Base-by-base conservation (phyloP, 2,888 invertebrate species). In the Subacronicta megacephala region DNA sequence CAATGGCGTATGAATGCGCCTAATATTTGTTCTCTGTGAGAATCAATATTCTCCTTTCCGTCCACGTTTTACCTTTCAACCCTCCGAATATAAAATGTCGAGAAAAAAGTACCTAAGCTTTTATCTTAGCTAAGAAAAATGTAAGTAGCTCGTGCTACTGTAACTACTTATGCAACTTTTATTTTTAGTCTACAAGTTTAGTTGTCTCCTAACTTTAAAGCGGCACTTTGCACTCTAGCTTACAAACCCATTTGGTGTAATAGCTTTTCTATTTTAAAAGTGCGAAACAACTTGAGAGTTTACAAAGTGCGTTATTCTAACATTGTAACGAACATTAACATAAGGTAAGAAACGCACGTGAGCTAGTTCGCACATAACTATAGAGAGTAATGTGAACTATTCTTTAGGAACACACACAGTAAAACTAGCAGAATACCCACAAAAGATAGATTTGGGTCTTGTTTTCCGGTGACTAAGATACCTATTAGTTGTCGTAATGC, bases 141-240 rank as follows among this genome's bases (percentile, higher is more conserved):
- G 31, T 44, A 41, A 49, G 18, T 60, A 20, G 36, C n/a, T 13
- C 42, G 13, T 15, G 46, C 15, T n/a, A 13, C 43, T 62, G 18
- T 37, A n/a, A 49, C 62, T 68, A 50, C 55, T 68, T 62, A 65
- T 50, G 44, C 69, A 62, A 41, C 35, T 17, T 54, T 54, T 65
- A 33, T 68, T 69, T 68, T 54, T 33, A 68, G 44, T 54, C 50
- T 31, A 13, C 42, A 64, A 65, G 29, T 65, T 64, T 13, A 61
- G 69, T 68, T 49, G 54, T 68, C 50, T 7, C 40, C n/a, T 54
- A 65, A 65, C 31, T 69, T 62, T 55, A 62, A 69, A 65, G 49
- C 64, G 50, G 42, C 50, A 69, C 69, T 64, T 64, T 62, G 57
- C 66, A 63, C 63, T 47, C 40, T 49, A 23, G 64, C 57, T 66